Base-by-base conservation (phyloP, 2,113 vertebrate genomes). In the Forbesichthys papilliferus region DNA sequence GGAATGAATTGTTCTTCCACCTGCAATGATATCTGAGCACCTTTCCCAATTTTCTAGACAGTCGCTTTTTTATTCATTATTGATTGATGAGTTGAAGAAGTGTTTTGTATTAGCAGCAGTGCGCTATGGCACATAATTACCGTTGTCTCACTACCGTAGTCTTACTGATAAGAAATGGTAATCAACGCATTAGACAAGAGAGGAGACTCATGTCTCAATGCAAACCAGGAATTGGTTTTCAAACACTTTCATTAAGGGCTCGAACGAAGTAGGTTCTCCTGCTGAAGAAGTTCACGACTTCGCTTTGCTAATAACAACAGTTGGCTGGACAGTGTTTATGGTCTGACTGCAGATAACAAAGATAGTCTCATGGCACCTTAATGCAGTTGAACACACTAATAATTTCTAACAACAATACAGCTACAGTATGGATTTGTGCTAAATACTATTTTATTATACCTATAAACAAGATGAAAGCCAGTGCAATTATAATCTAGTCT, bases 21-120 rank as follows among this genome's bases (percentile, higher is more conserved):
- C 79, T 75, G 76, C 73, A 2, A 47, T 49, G 75, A 79, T 47
- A 52, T 58, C 36, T 61, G 70, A 3, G 49, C 67, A 69, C 49
- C 64, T 27, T 61, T 33, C 52, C 11, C 54, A 60, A 6, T 68
- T 77, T 69, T 83, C 46, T 73, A 67, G 84, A 85, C 49, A 56
- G 74, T 49, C 58, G 69, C 69, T 66, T 56, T 82, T 86, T 81
- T 81, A 81, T 82, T 75, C 66, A 53, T 90, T 70, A 79, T 79
- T 86, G 84, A 88, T 67, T 83, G 71, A 79, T 79, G 79, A 64
- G 64, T 70, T 68, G 66, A 64, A 69, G 62, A 80, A 59, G 61
- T 75, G 66, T 84, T 75, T 72, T 76, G 56, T 77, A 69, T 56
- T 60, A 55, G 64, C 75, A 81, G 51, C 63, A n/a, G 64, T 73